Conservation (phyloP, 1,140 invertebrate species). For the Psix sp. region DNA sequence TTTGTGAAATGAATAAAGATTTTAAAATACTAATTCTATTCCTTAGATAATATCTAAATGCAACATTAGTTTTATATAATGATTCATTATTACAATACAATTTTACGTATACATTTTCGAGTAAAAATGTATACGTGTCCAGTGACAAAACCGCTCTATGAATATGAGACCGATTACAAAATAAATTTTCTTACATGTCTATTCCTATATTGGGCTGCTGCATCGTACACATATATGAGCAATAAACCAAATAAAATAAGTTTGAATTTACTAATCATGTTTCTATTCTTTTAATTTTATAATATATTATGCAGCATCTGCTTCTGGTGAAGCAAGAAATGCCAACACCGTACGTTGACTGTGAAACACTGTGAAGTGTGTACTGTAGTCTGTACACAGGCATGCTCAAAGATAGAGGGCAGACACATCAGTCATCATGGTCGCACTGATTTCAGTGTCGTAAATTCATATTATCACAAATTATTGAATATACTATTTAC, state of each 20-base stretch:
- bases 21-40: too few species aligned
- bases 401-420: too few species aligned
- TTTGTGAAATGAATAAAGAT: too few species aligned
- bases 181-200: slow-evolving; percentile 67
- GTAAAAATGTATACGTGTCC: slow-evolving; percentile 41
- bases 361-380: too few species aligned
- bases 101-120: not conserved
- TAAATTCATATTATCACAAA: too few species aligned
- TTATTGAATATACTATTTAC: too few species aligned
- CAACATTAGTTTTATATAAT: not conserved
- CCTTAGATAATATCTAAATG: not conserved
- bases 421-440: too few species aligned
- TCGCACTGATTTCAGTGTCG: too few species aligned
- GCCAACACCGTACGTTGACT: too few species aligned
- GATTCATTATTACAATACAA: not conserved
- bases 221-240: slow-evolving; percentile 61
- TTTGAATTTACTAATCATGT: not conserved
- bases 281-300: not conserved
- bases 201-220: slow-evolving; percentile 65
- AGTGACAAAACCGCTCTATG: slow-evolving; percentile 6
- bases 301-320: slow-evolving; percentile 33
- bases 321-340: slow-evolving; percentile 15
- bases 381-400: too few species aligned
- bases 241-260: slow-evolving; percentile 59
- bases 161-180: not conserved